Base-by-base conservation (phyloP, 2,888 invertebrate genomes). In the Yponomeuta sedellus region DNA sequence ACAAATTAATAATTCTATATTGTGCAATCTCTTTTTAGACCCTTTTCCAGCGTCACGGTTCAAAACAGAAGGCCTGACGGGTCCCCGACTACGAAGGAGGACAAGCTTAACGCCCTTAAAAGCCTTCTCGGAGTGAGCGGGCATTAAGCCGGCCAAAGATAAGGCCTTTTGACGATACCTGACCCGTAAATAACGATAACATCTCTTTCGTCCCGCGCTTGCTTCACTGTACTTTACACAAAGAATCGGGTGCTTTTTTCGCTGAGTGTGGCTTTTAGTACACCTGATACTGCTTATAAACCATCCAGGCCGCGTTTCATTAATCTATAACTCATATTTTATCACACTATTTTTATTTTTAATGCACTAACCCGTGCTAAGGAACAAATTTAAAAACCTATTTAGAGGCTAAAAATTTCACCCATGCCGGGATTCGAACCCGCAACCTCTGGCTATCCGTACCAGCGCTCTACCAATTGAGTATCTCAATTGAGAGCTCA, bases 121-220 rank as follows among this genome's bases (percentile, higher is more conserved):
- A 65, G 65, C 65, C 59, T 59, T 65, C 22, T 19, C 57, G 20
- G 28, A 56, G 64, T 64, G 64, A 57, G 28, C 57, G 28, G 57
- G 64, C 65, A 65, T 65, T 65, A 65, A 65, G 65, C 59, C 39
- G 64, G 12, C 16, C 34, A 20, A 10, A 65, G 65, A 65, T 65
- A 65, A 65, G 65, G 20, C 56, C 44, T 44, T 61, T 65, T 65
- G 61, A 59, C 65, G 61, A 65, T 65, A 61, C 65, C 44, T 66
- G 66, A 61, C 66, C 66, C 61, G 52, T 66, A 66, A 66, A 66
- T 61, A 66, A 66, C 22, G 62, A 61, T 66, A 62, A 66, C 61
- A 66, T 66, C 66, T 52, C 16, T 57, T 11, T 57, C 44, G 44
- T 52, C 44, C 16, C 44, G 44, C 44, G 44, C 44, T 52, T 16